These are phyloP conservation scores for Apis laboriosa DNA, from an alignment of 1,140 invertebrate genomes.

Conservation along the genomic window DNA sequence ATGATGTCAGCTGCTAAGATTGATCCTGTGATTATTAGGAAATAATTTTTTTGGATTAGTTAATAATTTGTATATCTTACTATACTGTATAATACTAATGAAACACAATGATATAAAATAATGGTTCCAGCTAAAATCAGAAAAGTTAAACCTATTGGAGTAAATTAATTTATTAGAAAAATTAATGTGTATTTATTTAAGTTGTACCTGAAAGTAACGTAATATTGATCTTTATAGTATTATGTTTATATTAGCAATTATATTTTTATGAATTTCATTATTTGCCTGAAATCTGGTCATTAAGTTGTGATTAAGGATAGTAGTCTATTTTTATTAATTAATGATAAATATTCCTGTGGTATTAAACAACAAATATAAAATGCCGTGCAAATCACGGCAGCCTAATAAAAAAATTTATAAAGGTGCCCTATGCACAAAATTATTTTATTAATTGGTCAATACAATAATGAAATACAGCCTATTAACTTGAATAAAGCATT, in stretches of 20 bases:
- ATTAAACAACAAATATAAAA: constrained; percentile 33
- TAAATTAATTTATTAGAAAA: constrained; percentile 79
- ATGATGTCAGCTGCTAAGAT: constrained; percentile 80
- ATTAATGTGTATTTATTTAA: constrained; percentile 70
- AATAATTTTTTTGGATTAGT: constrained; percentile 79
- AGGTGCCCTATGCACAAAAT: constrained; percentile 52
- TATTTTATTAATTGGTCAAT: not conserved
- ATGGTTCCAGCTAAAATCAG: constrained; percentile 77
- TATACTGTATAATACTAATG: constrained; percentile 69
- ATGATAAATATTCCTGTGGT: constrained; percentile 57
- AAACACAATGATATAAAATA: constrained; percentile 71
- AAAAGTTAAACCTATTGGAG: constrained; percentile 80
- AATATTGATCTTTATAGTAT: constrained; percentile 73
- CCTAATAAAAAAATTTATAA: constrained; percentile 49
- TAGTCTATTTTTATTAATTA: constrained; percentile 58
- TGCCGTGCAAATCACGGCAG: constrained; percentile 67
- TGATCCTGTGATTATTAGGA: constrained; percentile 81
- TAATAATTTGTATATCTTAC: constrained; percentile 59
- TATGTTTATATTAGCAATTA: constrained; percentile 52
- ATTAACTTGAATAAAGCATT: constrained; percentile 27
- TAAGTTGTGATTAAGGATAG: constrained; percentile 66
- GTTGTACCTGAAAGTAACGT: constrained; percentile 81
- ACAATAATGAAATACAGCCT: constrained; percentile 12
- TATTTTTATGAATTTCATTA: constrained; percentile 61
- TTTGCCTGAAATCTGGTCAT: constrained; percentile 72